Evolutionary conservation across 1,140 invertebrate genomes (phyloP).

Genomic region (Hycleus cichorii): DNA sequence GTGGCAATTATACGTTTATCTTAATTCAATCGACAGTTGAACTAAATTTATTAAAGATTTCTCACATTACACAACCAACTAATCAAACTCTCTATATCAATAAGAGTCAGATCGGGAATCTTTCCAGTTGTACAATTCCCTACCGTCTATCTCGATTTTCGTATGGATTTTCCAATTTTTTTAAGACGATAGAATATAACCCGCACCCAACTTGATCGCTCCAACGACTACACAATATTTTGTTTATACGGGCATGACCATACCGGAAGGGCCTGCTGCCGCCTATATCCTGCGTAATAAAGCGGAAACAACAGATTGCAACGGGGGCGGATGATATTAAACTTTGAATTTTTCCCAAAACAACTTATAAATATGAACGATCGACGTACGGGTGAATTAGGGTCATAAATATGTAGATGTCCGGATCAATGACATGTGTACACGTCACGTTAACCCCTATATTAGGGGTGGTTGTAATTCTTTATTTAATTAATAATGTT

Average conservation of each 20-base stretch:
- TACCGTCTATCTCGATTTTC: too few species aligned
- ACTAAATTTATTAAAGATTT: constrained; percentile 1
- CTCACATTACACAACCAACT: constrained; percentile 2
- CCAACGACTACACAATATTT: constrained; percentile 1
- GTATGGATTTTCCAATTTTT: background rate
- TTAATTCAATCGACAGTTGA: background rate
- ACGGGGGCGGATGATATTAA: background rate
- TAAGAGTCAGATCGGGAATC: constrained; percentile 4
- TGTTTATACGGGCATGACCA: constrained; percentile 16
- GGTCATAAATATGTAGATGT: too few species aligned
- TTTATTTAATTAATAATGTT: background rate
- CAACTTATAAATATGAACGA: background rate
- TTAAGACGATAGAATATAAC: background rate
- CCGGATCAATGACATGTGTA: too few species aligned
- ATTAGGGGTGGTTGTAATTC: too few species aligned
- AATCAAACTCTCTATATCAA: background rate
- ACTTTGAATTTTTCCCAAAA: background rate
- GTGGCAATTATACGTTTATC: background rate
- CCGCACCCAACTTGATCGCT: constrained; percentile 10
- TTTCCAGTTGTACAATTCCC: background rate
- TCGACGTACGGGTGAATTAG: too few species aligned
- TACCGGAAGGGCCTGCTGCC: constrained; percentile 24
- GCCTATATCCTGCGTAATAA: constrained; percentile 28
- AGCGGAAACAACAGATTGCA: constrained; percentile 26
- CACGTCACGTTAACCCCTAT: too few species aligned